A percentile compares a stretch with the other conserved stretches of the same genome.
Evolutionary conservation across 2,797 vertebrate species (phyloP).

Genomic region (Harpagifer antarcticus): DNA sequence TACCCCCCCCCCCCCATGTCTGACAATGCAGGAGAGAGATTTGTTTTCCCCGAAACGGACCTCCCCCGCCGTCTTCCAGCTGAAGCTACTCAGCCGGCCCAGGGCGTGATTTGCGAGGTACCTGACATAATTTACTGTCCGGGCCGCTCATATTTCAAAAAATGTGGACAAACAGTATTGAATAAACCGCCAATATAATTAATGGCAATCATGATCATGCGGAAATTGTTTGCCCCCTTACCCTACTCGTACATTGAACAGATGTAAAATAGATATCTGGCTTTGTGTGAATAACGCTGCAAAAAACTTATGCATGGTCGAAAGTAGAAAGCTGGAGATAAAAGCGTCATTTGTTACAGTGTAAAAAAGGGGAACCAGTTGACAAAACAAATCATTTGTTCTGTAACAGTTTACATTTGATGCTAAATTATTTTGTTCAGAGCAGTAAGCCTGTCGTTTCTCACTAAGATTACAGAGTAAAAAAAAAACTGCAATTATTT

Average conservation of each 20-base stretch:
- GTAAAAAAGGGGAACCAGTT: neutral
- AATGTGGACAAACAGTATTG: constrained; percentile 74
- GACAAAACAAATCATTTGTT: too few relatives aligned
- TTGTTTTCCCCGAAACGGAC: constrained; percentile 71
- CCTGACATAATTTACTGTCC: constrained; percentile 76
- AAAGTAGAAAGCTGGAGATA: neutral
- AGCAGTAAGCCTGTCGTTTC: constrained; percentile 80
- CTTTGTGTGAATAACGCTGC: constrained; percentile 7
- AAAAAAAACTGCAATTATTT: constrained; percentile 94
- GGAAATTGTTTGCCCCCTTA: constrained; percentile 64
- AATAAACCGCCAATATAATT: constrained; percentile 74
- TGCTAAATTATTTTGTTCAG: constrained; percentile 22
- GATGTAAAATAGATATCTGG: constrained; percentile 42
- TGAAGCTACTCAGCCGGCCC: constrained; percentile 60
- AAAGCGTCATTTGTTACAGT: neutral
- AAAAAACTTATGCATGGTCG: neutral
- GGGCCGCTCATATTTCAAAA: constrained; percentile 72
- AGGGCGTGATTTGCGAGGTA: constrained; percentile 76
- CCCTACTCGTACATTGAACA: constrained; percentile 43
- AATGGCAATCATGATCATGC: constrained; percentile 66
- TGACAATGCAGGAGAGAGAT: constrained; percentile 72
- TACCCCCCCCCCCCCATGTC: constrained; percentile 36
- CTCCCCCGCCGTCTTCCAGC: constrained; percentile 61
- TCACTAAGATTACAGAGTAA: constrained; percentile 84
- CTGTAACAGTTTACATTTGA: constrained; percentile 21